Evolutionary conservation across 1,140 invertebrate genomes (phyloP).

Genomic region (Sinella curviseta): DNA sequence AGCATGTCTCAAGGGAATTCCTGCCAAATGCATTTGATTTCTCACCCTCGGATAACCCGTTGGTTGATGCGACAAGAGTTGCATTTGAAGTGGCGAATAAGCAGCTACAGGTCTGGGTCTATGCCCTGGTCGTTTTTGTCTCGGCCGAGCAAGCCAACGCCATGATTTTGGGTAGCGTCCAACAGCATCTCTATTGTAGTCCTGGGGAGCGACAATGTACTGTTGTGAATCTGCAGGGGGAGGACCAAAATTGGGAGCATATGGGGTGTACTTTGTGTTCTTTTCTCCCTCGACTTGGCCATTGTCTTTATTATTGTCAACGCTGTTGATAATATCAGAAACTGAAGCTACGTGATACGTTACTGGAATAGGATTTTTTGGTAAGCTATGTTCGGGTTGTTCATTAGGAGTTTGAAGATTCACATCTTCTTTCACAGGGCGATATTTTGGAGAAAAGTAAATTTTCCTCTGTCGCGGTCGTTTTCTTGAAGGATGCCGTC

Average conservation of each 20-base stretch:
- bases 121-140: background rate
- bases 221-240: background rate
- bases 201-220: background rate
- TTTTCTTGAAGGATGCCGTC: background rate
- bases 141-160: background rate
- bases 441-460: slow-evolving; percentile 43
- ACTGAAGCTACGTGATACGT: background rate
- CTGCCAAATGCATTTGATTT: background rate
- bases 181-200: background rate
- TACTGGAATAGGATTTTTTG: background rate
- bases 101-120: background rate
- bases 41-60: background rate
- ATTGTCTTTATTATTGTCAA: background rate
- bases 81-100: background rate
- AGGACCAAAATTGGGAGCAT: background rate
- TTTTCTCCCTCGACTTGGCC: background rate
- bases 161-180: background rate
- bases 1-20: background rate
- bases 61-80: background rate
- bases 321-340: background rate
- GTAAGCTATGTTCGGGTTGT: background rate
- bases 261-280: background rate
- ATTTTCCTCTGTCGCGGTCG: slow-evolving; percentile 44
- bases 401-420: background rate
- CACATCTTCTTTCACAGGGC: background rate